Base-by-base conservation (phyloP, 1,140 invertebrate species). In the Cherax destructor region DNA sequence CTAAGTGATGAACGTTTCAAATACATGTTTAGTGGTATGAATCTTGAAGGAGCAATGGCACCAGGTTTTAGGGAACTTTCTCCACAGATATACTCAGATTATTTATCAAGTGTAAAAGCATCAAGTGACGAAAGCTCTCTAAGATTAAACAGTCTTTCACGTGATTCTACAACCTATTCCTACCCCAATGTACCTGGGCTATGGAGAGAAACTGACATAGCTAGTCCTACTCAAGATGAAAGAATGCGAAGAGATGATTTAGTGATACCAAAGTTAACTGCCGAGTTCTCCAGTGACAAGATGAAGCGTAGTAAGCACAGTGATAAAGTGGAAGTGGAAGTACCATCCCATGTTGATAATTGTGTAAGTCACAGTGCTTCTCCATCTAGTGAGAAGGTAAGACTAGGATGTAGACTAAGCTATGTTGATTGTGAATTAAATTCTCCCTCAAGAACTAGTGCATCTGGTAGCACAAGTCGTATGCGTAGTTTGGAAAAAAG, bases 21-120 rank as follows among this genome's bases (percentile, higher is more conserved):
- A 56, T 93, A 93, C 80, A 92, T 93, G 91, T 93, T 91, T 85
- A 79, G 88, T 83, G 92, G 91, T 49, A 92, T 92, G 85, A 92
- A 92, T 83, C 77, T 91, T 41, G 92, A 92, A 69, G 92, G 91
- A 52, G 92, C 81, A 83, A 81, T 87, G 52, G 86, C 92, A 50
- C 86, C 92, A 85, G 86, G 92, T 10, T 92, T 91, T 61, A 87
- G 92, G 56, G 92, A 92, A 30, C 89, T 91, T 11, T 92, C 92
- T 30, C 92, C 89, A 47, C 92, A 92, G 49, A 91, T 92, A 47
- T 92, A 92, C 65, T 92, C 92, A 59, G 92, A 92, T 86, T 92
- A 92, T 88, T 85, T 92, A 79, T 92, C 92, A 49, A 92, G 92
- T 88, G 92, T 92, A 47, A 93, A 93, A 85, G 91, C 88, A 30